Evolutionary conservation across 2,113 vertebrate genomes (phyloP).

Genomic region (Sturnira hondurensis): DNA sequence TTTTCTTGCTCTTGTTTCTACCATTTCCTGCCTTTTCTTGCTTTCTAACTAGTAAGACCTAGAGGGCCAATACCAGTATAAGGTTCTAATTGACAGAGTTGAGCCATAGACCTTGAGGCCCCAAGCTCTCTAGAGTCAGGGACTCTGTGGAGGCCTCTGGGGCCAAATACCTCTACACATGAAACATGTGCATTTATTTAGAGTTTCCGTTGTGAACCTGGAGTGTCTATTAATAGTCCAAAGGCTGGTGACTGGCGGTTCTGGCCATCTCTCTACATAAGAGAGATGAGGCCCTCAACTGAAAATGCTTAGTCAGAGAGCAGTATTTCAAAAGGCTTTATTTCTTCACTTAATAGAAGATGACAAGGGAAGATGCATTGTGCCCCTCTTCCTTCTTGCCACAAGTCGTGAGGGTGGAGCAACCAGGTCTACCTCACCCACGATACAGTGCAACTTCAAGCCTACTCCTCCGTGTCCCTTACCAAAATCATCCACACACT

Average conservation of each 20-base stretch:
- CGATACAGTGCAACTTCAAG: neutral
- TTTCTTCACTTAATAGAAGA: neutral
- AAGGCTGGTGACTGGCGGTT: neutral
- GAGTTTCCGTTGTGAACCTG: neutral
- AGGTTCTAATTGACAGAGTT: neutral
- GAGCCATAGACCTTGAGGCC: neutral
- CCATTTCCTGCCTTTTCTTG: neutral
- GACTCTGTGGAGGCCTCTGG: neutral
- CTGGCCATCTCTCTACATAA: neutral
- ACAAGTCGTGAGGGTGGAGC: neutral
- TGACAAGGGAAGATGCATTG: neutral
- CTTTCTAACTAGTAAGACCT: neutral
- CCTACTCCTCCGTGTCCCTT: neutral
- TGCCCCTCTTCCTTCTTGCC: neutral
- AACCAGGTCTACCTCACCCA: neutral
- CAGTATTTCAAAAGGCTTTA: neutral
- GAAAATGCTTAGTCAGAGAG: neutral
- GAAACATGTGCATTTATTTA: neutral
- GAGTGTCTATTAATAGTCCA: neutral
- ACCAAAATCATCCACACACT: neutral
- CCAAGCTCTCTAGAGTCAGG: neutral
- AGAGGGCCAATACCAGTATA: neutral
- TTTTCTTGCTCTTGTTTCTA: neutral
- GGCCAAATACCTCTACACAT: neutral
- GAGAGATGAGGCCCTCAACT: neutral